Evolutionary conservation across 2,797 vertebrate genomes (phyloP), one percentile per base, ranked within the genome.

Genomic region (Acrocephalus scirpaceus): DNA sequence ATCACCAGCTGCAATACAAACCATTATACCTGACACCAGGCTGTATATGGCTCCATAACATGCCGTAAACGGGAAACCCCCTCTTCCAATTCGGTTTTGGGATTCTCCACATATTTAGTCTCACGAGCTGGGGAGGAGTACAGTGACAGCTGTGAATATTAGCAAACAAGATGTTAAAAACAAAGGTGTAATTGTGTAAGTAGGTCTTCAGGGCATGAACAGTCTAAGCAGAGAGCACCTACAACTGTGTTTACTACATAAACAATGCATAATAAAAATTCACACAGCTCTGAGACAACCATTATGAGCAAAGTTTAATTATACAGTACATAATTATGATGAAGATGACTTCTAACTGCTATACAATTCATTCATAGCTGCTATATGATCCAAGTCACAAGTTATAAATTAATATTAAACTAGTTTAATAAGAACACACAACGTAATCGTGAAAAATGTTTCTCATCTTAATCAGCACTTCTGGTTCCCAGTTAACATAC

Each of bases 91-190:
- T 95, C 97, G 1, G 98, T 98, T 48, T 95, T 97, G 89, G 98
- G 96, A 1, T 97, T 96, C 92, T 98, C 98, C 96, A 96, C 97
- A 69, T 95, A 97, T 42, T 82, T 98, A 72, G 96, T 94, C 75
- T 97, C 97, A 19, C 83, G 54, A 82, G 98, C 97, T 38, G 99
- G 99, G 70, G 92, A 95, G 54, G 97, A 98, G 97, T 99, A 99
- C 32, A 99, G 96, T 44, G 99, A 99, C 50, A 99, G 98, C 97
- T 99, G 97, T 97, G 98, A 97, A 97, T 50, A 91, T 96, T 62
- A 95, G 94, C 83, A 97, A 97, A 96, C 70, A 96, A 90, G 65
- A 95, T 47, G 91, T 97, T 97, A 97, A 85, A 92, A 95, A 72
- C 74, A 90, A 45, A 89, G 90, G 42, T 76, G 22, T 48, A 75